Base-by-base conservation (phyloP, 2,113 vertebrate species). In the Apus apus region DNA sequence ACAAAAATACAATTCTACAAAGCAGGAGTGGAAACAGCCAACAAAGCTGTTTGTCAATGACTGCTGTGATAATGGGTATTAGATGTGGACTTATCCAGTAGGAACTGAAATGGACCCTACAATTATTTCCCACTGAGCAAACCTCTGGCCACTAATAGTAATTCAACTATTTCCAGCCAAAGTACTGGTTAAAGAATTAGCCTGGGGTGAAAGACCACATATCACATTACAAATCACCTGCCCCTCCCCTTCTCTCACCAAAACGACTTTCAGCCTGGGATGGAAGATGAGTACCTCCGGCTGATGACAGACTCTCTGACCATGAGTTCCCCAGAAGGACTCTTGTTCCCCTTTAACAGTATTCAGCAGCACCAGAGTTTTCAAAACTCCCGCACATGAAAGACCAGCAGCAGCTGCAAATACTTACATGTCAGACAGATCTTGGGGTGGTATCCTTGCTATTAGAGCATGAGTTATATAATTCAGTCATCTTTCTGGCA, bases 111-210 rank as follows among this genome's bases (percentile, higher is more conserved):
- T 0, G 5, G 67, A 92, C 83, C 76, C 96, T 72, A 30, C 89
- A 93, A 82, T 92, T 94, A 90, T 25, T 46, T 89, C 80, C 29
- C 61, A 29, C 13, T 5, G 54, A 73, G 70, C 40, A 85, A 94
- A 90, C 57, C 66, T 70, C 83, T 93, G 85, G 64, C 72, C 8
- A 29, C 57, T n/a, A 32, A 67, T 3, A 64, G 67, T 8, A 66
- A 78, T 78, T 72, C 72, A 81, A 25, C 83, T 65, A 29, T 71
- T 96, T 85, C 76, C 94, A 94, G 88, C 72, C 70, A 8, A 79
- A 71, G 76, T 68, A 71, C 71, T 86, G 92, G 79, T 32, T 85
- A 68, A 92, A 92, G 90, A 95, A 96, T 96, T 94, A 92, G 92
- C 95, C 57, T 1, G 30, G 61, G 90, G 94, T 95, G 76, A 72